phyloP scores from a whole-genome alignment of 2,113 vertebrate genomes.

The Rhynchomys soricoides region DNA sequence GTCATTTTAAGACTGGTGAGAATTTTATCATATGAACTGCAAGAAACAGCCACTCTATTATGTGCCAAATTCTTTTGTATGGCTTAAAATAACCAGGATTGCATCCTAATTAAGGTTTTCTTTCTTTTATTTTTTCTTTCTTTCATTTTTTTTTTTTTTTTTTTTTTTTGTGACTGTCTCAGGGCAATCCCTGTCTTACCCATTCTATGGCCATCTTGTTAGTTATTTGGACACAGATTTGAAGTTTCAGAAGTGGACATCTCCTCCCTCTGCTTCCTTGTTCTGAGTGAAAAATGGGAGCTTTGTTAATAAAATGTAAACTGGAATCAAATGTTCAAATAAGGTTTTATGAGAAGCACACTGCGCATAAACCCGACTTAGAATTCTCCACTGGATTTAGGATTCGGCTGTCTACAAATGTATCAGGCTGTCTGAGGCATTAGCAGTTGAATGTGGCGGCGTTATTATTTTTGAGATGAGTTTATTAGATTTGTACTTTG shows the following conservation, averaged over 20 bases:
- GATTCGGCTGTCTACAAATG: slow-evolving; percentile 67
- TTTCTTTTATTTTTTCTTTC: slow-evolving; percentile 64
- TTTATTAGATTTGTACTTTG: slow-evolving; percentile 65
- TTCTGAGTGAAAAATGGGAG: slow-evolving; percentile 69
- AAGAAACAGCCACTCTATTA: slow-evolving; percentile 87
- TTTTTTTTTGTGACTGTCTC: slow-evolving; percentile 78
- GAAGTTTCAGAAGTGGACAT: slow-evolving; percentile 67
- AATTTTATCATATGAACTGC: slow-evolving; percentile 91
- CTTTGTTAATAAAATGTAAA: slow-evolving; percentile 76
- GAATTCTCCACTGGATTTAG: slow-evolving; percentile 73
- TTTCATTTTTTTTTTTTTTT: slow-evolving; percentile 73
- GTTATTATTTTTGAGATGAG: slow-evolving; percentile 55
- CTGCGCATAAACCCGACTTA: slow-evolving; percentile 46
- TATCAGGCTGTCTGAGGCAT: slow-evolving; percentile 64
- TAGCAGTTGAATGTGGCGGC: slow-evolving; percentile 15
- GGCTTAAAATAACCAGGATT: slow-evolving; percentile 87
- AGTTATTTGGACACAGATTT: slow-evolving; percentile 77
- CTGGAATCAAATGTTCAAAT: slow-evolving; percentile 74
- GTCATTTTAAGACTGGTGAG: slow-evolving; percentile 91
- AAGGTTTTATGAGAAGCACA: slow-evolving; percentile 66
- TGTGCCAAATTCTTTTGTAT: slow-evolving; percentile 87
- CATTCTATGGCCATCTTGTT: slow-evolving; percentile 77
- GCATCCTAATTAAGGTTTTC: slow-evolving; percentile 85
- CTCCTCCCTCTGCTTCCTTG: slow-evolving; percentile 59
- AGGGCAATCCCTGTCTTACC: slow-evolving; percentile 66